Evolutionary conservation across 2,113 vertebrate species (phyloP).

Genomic region (Thermophis baileyi): DNA sequence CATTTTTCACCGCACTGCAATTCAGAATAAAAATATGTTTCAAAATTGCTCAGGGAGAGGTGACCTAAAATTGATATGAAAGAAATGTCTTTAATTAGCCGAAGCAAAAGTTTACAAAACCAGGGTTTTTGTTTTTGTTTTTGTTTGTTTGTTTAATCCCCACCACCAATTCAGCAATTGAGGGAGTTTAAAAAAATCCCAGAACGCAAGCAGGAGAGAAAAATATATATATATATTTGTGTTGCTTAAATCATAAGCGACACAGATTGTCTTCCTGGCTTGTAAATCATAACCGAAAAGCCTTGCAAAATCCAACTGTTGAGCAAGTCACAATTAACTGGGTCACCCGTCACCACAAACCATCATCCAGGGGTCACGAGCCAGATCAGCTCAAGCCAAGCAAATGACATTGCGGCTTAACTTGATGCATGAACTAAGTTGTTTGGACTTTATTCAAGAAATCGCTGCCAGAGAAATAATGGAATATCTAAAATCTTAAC

Average conservation of each 20-base stretch:
- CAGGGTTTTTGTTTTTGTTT: no score
- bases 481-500: not conserved
- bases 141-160: not conserved
- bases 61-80: not conserved
- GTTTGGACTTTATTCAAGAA: not conserved
- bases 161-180: not conserved
- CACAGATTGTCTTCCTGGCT: not conserved
- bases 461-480: not conserved
- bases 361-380: not conserved
- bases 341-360: not conserved
- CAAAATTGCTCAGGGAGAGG: not conserved
- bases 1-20: not conserved
- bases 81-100: not conserved
- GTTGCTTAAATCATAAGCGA: not conserved
- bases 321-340: not conserved
- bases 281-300: not conserved
- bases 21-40: not conserved
- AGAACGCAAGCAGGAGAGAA: not conserved
- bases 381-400: not conserved
- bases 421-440: not conserved
- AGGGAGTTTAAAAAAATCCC: not conserved
- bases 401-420: not conserved
- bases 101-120: not conserved
- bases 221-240: not conserved
- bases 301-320: not conserved